Evolutionary conservation across 2,113 vertebrate genomes (phyloP).

Genomic region (Cheirogaleus medius): DNA sequence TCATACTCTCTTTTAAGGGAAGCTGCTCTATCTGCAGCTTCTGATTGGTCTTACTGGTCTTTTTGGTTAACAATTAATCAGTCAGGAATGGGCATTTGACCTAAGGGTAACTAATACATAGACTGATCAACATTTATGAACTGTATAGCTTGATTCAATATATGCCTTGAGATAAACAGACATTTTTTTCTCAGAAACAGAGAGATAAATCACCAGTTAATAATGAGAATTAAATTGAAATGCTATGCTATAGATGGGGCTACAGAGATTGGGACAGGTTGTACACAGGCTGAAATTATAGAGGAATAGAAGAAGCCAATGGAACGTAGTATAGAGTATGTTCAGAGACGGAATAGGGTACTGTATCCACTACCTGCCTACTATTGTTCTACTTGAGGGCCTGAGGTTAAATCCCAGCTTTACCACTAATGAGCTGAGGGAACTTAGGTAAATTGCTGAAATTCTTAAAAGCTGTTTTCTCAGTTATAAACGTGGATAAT

Average conservation of each 20-base stretch:
- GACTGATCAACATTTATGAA: background rate
- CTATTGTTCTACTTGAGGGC: background rate
- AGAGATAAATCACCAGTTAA: background rate
- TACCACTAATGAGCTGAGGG: background rate
- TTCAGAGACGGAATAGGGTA: background rate
- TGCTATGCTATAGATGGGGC: background rate
- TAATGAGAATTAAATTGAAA: background rate
- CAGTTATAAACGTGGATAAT: background rate
- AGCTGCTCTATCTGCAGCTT: background rate
- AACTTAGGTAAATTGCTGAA: background rate
- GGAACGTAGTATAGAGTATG: background rate
- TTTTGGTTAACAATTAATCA: background rate
- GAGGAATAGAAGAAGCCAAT: background rate
- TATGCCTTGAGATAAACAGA: background rate
- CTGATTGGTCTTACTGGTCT: background rate
- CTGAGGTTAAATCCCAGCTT: background rate
- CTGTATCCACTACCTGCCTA: accelerated
- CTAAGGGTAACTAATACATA: background rate
- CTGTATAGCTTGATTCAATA: background rate
- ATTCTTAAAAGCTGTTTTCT: background rate
- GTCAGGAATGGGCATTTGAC: background rate
- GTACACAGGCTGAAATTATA: background rate
- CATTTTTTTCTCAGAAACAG: background rate
- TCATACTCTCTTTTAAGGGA: background rate
- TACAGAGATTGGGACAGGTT: background rate